Conservation (phyloP, 2,888 invertebrate species). For the Phaonia tiefii region DNA sequence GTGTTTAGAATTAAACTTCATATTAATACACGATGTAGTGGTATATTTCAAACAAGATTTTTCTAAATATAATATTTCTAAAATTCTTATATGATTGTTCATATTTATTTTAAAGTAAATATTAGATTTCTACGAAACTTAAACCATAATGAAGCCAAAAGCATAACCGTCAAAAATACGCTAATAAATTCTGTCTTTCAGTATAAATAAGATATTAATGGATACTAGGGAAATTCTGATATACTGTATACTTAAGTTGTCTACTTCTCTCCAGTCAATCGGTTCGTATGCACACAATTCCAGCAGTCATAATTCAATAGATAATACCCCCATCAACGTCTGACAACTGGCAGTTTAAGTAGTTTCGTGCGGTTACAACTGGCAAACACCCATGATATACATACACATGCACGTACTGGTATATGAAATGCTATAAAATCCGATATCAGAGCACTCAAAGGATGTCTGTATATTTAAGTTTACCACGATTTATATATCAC, state of each 20-base stretch:
- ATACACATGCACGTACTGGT: not conserved
- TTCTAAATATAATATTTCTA: too few species aligned
- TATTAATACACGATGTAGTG: too few species aligned
- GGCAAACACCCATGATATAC: not conserved
- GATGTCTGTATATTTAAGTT: not conserved
- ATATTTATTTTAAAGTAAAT: not conserved
- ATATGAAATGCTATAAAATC: constrained; percentile 17
- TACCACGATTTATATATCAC: too few species aligned
- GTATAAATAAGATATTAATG: not conserved
- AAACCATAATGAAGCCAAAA: too few species aligned
- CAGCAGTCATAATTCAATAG: constrained; percentile 35
- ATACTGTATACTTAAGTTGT: not conserved
- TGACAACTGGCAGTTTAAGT: constrained; percentile 37
- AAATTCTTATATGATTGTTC: too few species aligned
- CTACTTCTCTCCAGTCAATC: too few species aligned
- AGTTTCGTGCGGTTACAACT: not conserved
- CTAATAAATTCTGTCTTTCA: too few species aligned
- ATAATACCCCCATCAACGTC: constrained; percentile 21
- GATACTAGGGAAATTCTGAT: too few species aligned
- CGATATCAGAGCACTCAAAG: not conserved
- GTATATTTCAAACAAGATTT: too few species aligned
- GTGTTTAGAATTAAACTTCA: too few species aligned
- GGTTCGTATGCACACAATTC: not conserved
- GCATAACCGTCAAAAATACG: too few species aligned
- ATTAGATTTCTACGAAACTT: too few species aligned